Conservation (phyloP, 2,113 vertebrate species). For the Hippoglossus stenolepis region DNA sequence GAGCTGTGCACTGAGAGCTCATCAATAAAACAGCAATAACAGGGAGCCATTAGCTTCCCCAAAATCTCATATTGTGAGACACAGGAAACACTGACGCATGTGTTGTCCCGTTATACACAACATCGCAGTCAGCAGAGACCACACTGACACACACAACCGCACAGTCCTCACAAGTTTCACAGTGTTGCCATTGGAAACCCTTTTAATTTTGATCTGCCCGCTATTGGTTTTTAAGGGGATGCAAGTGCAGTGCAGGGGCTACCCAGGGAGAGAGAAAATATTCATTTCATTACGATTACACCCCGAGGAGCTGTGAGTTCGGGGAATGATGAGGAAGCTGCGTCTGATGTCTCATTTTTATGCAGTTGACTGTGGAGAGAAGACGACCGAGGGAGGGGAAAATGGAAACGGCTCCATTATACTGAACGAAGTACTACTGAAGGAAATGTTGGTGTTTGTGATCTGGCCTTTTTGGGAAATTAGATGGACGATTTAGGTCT, state of each 20-base stretch:
- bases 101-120: slow-evolving; percentile 17
- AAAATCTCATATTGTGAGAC: slow-evolving; percentile 40
- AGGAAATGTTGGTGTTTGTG: background rate
- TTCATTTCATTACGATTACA: slow-evolving; percentile 62
- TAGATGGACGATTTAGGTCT: no score
- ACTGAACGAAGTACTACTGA: background rate
- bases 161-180: slow-evolving; percentile 16
- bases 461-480: no score
- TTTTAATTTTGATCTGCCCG: slow-evolving; percentile 47
- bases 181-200: slow-evolving; percentile 69
- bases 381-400: background rate
- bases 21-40: slow-evolving; percentile 26
- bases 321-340: slow-evolving; percentile 38
- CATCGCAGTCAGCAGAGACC: slow-evolving; percentile 25
- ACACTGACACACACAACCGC: slow-evolving; percentile 10
- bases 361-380: slow-evolving; percentile 21
- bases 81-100: slow-evolving; percentile 54
- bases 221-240: slow-evolving; percentile 50
- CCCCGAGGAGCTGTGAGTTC: slow-evolving; percentile 50
- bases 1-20: background rate
- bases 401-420: no score
- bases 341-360: slow-evolving; percentile 24
- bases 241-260: slow-evolving; percentile 32
- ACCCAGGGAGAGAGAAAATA: slow-evolving; percentile 55
- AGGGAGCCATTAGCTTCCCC: slow-evolving; percentile 14